Percentiles rank a stretch among this genome's conserved stretches.
Evolutionary conservation across 2,113 vertebrate species (phyloP).

Genomic region (Pangasianodon hypophthalmus): DNA sequence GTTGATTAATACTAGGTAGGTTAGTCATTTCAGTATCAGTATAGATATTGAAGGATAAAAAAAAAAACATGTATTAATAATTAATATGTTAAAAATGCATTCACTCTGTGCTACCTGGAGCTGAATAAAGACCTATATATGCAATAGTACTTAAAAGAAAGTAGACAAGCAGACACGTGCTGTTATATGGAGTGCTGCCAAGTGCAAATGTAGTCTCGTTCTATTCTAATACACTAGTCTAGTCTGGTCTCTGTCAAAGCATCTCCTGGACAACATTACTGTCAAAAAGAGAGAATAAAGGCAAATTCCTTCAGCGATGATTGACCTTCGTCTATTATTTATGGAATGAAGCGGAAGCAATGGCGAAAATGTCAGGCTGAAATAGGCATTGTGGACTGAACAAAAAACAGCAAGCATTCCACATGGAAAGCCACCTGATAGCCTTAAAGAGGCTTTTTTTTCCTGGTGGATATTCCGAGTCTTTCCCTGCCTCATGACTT

Average conservation of each 20-base stretch:
- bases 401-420: slow-evolving; percentile 35
- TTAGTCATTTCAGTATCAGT: neutral
- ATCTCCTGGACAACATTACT: slow-evolving; percentile 17
- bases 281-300: slow-evolving; percentile 22
- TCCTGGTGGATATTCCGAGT: neutral
- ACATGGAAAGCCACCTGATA: slow-evolving; percentile 22
- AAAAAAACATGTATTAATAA: too few species aligned
- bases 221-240: neutral
- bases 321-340: slow-evolving; percentile 26
- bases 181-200: slow-evolving; percentile 7
- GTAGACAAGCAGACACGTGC: neutral
- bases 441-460: slow-evolving; percentile 23
- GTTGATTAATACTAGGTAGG: neutral
- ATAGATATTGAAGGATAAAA: neutral
- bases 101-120: neutral
- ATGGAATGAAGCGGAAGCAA: neutral
- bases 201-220: slow-evolving; percentile 7
- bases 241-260: slow-evolving; percentile 24
- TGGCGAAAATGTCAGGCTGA: slow-evolving; percentile 40
- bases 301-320: slow-evolving; percentile 4
- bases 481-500: neutral
- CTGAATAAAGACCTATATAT: neutral
- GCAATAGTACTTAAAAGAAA: neutral
- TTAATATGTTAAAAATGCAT: neutral
- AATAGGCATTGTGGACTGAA: slow-evolving; percentile 27